phyloP scores from a whole-genome alignment of 1,140 invertebrate genomes.

The Eupeodes corollae region DNA sequence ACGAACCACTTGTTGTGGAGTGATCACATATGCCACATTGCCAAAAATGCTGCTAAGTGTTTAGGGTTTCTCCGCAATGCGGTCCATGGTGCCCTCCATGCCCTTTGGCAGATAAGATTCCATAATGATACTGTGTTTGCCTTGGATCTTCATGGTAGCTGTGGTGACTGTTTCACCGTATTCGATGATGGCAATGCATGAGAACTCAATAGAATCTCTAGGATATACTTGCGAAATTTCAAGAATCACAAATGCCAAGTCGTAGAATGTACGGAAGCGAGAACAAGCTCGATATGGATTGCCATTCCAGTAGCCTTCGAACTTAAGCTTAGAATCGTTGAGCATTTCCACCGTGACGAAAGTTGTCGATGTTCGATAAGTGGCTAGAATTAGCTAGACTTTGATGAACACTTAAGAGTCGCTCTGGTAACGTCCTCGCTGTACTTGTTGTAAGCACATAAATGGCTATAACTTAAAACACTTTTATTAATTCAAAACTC shows the following conservation, averaged over 20 bases:
- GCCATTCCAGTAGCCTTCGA: conserved; percentile 93
- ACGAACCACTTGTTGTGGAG: too few relatives aligned
- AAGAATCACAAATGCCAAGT: conserved; percentile 88
- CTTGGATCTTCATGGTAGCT: conserved; percentile 78
- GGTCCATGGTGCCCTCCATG: conserved; percentile 86
- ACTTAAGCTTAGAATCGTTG: conserved; percentile 91
- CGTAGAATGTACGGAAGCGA: conserved; percentile 85
- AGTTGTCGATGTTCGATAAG: conserved; percentile 74
- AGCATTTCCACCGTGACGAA: conserved; percentile 81
- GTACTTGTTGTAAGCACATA: conserved; percentile 82
- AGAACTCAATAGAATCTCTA: conserved; percentile 88
- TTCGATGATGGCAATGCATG: conserved; percentile 78
- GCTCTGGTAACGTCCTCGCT: conserved; percentile 82
- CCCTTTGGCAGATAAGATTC: conserved; percentile 85
- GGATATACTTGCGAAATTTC: conserved; percentile 92
- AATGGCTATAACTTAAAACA: too few relatives aligned
- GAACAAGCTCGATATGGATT: conserved; percentile 80
- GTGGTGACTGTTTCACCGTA: conserved; percentile 90
- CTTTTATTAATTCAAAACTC: too few relatives aligned
- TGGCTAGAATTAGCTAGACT: conserved; percentile 83
- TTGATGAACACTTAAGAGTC: conserved; percentile 74
- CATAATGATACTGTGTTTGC: conserved; percentile 81
- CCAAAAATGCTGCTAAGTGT: too few relatives aligned
- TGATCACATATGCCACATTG: too few relatives aligned
- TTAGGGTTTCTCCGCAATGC: conserved; percentile 89